Evolutionary conservation across 2,888 invertebrate genomes (phyloP), one percentile per base, ranked within the genome.

Genomic region (Melolontha melolontha): DNA sequence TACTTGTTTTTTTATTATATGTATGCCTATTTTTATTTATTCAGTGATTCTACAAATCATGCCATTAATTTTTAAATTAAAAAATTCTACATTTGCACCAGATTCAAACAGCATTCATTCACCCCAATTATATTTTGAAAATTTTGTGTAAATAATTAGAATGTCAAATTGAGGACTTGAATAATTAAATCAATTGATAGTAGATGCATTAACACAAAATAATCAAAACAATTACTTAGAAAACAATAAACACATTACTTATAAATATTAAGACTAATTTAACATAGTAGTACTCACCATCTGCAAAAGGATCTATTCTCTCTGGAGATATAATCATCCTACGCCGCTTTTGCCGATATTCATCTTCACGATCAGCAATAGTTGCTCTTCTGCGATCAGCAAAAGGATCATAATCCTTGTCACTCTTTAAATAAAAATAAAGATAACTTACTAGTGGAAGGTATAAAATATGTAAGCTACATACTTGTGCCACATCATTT

Each of bases 311-410:
- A 88, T 99, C 99, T 75, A 93, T 91, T 78, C 99, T 89, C 80
- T 97, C 98, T 0, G 99, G 99, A 4, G 99, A 99, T 79, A 99
- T 97, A 72, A 98, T 93, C 89, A 95, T 92, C 83, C 93, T 88
- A 70, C 96, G 89, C 75, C 96, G 88, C 77, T 94, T 92, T 78
- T 93, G 93, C 66, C 95, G 89, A 80, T 99, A 99, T 81, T 98
- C 98, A 90, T 98, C 97, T 85, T 98, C 98, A 74, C 97, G 89
- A 78, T 98, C 98, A 0, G 95, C 95, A 80, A 98, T 96, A 12
- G 96, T 97, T 51, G 95, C 94, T 66, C 94, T 88, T 71, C 96
- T 88, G 76, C 95, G 90, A 75, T 96, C 96, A 55, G 95, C 97
- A 87, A 98, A 94, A 12, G 97, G 97, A 85, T 98, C 97, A 85